These are phyloP conservation scores for Ceriagrion tenellum DNA, from an alignment of 2,888 invertebrate species.

Conservation along the genomic window DNA sequence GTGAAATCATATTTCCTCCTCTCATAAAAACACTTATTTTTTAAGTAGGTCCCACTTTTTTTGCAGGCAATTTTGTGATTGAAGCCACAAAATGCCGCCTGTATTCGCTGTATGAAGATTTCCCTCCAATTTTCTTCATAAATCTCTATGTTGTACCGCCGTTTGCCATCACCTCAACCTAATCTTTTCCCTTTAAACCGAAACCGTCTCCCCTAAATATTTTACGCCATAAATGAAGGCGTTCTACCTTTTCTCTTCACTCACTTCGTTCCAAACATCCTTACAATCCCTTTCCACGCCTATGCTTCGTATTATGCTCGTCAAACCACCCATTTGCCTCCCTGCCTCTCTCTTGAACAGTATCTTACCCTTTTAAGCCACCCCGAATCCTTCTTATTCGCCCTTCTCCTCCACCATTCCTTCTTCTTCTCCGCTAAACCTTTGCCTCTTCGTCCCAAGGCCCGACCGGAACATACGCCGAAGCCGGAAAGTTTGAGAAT, in stretches of 20 bases:
- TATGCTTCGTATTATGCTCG: slow-evolving; percentile 7
- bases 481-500: slow-evolving; percentile 61
- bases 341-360: slow-evolving; percentile 16
- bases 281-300: slow-evolving; percentile 31
- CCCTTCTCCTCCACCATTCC: background rate
- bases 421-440: slow-evolving; percentile 18
- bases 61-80: no score
- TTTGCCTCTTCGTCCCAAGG: background rate
- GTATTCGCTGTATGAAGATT: background rate
- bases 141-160: background rate
- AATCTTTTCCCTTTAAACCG: background rate
- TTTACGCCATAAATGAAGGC: background rate
- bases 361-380: slow-evolving; percentile 36
- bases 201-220: background rate
- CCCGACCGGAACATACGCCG: background rate
- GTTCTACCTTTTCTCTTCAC: background rate
- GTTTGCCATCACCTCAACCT: background rate
- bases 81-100: no score
- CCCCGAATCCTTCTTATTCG: background rate
- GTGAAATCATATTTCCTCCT: no score
- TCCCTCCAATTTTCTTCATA: background rate
- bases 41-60: no score
- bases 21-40: no score
- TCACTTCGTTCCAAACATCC: background rate
- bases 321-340: background rate